Evolutionary conservation across 2,113 vertebrate species (phyloP).

Genomic region (Willisornis vidua): DNA sequence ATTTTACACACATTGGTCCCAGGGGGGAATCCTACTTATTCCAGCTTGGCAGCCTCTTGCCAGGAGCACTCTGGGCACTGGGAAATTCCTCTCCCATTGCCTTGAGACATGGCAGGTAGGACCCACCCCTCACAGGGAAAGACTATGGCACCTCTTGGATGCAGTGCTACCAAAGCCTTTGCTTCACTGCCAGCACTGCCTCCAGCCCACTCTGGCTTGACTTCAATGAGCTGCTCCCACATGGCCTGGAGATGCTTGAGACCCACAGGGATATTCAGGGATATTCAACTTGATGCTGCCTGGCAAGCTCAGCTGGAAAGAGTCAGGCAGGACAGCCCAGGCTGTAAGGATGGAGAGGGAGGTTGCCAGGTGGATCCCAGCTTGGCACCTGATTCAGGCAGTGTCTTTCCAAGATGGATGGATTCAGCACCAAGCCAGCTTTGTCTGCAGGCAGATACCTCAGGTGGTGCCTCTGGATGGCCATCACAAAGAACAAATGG

Average conservation of each 20-base stretch:
- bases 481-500: background rate
- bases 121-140: background rate
- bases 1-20: no score
- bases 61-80: background rate
- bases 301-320: background rate
- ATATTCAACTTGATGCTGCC: background rate
- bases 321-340: background rate
- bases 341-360: background rate
- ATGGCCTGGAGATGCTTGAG: background rate
- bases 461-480: background rate
- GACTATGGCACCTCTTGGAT: background rate
- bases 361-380: background rate
- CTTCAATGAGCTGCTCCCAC: background rate
- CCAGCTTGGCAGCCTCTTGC: background rate
- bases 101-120: rapidly evolving
- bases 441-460: background rate
- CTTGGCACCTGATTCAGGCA: background rate
- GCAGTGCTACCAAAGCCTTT: background rate
- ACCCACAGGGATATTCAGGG: background rate
- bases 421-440: background rate
- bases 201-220: background rate
- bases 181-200: background rate
- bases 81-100: background rate
- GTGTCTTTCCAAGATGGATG: background rate
- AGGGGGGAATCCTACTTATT: no score